Percentiles rank a stretch among this genome's conserved stretches.
Evolutionary conservation across 2,888 invertebrate species (phyloP).

Genomic region (Diogma glabrata): DNA sequence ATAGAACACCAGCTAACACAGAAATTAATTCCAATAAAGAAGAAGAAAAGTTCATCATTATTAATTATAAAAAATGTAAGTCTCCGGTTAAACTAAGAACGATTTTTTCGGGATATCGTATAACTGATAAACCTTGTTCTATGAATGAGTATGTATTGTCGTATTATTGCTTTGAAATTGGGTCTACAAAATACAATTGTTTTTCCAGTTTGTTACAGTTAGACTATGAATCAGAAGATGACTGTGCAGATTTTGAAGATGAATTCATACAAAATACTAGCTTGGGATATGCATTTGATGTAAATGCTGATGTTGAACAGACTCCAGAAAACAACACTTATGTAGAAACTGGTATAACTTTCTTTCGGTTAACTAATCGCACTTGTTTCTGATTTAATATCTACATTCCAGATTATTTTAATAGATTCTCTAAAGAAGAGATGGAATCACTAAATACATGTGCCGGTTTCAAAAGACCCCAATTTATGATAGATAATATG

Average conservation of each 20-base stretch:
- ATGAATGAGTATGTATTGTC: conserved; percentile 22
- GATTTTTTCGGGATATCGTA: conserved; percentile 29
- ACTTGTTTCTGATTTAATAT: too few relatives aligned
- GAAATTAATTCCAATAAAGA: too few relatives aligned
- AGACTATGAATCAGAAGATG: too few relatives aligned
- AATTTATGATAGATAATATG: conserved; percentile 43
- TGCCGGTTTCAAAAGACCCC: conserved; percentile 30
- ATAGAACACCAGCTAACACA: conserved; percentile 19
- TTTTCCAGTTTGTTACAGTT: too few relatives aligned
- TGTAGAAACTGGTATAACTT: too few relatives aligned
- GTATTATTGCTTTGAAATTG: too few relatives aligned
- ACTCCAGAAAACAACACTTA: too few relatives aligned
- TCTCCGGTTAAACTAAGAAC: conserved; percentile 24
- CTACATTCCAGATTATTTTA: too few relatives aligned
- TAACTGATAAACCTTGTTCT: conserved; percentile 30
- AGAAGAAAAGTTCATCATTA: conserved; percentile 10
- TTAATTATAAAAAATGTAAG: conserved; percentile 17
- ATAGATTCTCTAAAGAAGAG: conserved; percentile 35
- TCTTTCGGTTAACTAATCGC: too few relatives aligned
- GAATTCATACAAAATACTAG: too few relatives aligned
- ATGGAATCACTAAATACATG: conserved; percentile 30
- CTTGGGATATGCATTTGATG: conserved; percentile 50
- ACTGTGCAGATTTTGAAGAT: too few relatives aligned
- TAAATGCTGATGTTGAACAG: conserved; percentile 50
- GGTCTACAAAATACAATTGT: too few relatives aligned